phyloP scores from a whole-genome alignment of 2,113 vertebrate genomes.

The Passer montanus region DNA sequence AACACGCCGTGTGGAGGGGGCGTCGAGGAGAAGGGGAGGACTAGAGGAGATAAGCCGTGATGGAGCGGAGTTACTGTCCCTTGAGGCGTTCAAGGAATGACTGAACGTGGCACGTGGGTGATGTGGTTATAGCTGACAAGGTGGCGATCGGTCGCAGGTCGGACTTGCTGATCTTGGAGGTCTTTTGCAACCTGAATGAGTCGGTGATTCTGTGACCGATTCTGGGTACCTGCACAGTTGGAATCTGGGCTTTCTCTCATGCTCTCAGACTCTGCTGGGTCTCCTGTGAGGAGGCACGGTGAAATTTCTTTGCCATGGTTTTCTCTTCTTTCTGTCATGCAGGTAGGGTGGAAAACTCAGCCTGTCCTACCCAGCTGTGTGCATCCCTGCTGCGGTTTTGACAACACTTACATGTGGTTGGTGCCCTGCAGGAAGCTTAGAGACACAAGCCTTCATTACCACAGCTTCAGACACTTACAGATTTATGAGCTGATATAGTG shows the following conservation, averaged over 20 bases:
- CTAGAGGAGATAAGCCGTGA: accelerated
- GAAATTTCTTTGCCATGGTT: not conserved
- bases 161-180: not conserved
- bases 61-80: not conserved
- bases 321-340: accelerated
- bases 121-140: not conserved
- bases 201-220: not conserved
- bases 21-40: too few relatives aligned
- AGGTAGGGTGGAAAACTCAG: not conserved
- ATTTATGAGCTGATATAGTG: not conserved
- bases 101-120: too few relatives aligned
- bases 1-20: accelerated
- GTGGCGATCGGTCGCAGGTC: not conserved
- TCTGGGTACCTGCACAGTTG: accelerated
- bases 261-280: accelerated
- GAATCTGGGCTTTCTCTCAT: accelerated
- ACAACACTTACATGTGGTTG: accelerated
- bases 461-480: accelerated
- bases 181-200: not conserved
- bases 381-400: accelerated
- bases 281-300: accelerated
- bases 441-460: accelerated
- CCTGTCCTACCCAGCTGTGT: not conserved
- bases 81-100: not conserved
- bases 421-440: not conserved